Conservation (phyloP, 2,888 invertebrate genomes). For the Leptura quadrifasciata region DNA sequence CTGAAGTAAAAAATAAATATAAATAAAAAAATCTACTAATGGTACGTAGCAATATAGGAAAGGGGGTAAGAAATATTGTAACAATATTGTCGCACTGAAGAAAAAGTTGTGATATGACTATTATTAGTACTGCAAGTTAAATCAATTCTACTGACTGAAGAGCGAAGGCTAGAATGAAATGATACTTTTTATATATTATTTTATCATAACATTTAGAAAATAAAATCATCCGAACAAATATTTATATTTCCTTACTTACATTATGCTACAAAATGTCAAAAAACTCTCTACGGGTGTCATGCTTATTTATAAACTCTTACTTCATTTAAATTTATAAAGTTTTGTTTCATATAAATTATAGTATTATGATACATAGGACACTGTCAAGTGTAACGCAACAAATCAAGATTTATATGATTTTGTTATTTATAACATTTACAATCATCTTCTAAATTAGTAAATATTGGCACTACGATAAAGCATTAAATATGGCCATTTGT, state of each 20-base stretch:
- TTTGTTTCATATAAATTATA: neutral
- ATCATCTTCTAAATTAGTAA: conserved; percentile 49
- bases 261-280: neutral
- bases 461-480: conserved; percentile 42
- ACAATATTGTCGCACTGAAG: too few relatives aligned
- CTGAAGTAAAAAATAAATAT: too few relatives aligned
- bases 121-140: too few relatives aligned
- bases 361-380: neutral
- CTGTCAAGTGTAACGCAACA: conserved; percentile 27
- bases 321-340: neutral
- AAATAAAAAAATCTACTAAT: too few relatives aligned
- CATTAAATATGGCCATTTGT: conserved; percentile 33
- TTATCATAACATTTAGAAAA: too few relatives aligned
- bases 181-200: too few relatives aligned
- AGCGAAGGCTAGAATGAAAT: too few relatives aligned
- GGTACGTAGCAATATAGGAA: too few relatives aligned
- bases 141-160: too few relatives aligned
- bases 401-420: neutral
- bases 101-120: too few relatives aligned
- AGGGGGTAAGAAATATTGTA: too few relatives aligned
- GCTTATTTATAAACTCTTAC: neutral
- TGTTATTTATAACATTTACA: neutral
- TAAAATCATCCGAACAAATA: too few relatives aligned
- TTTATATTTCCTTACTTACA: neutral
- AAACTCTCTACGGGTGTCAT: neutral